Evolutionary conservation across 2,113 vertebrate genomes (phyloP).

Genomic region (Neodontobutis hainanensis): DNA sequence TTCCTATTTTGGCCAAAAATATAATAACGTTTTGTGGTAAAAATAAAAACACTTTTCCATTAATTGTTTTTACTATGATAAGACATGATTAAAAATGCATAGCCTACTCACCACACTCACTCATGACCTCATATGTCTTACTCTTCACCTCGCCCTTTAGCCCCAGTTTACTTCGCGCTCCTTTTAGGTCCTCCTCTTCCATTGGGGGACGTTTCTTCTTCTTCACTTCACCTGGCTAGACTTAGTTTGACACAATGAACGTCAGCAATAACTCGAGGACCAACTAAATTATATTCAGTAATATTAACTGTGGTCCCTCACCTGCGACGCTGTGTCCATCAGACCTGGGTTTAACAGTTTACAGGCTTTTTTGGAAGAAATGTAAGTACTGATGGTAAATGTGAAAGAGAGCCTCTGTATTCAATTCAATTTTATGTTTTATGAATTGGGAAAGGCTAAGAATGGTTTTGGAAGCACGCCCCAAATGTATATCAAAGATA

Average conservation of each 20-base stretch:
- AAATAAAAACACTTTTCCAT: too few relatives aligned
- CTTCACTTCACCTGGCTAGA: conserved; percentile 82
- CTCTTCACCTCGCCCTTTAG: conserved; percentile 92
- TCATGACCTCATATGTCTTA: conserved; percentile 98
- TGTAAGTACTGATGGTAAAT: neutral
- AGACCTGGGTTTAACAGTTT: neutral
- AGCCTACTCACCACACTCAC: conserved; percentile 86
- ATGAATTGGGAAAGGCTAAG: too few relatives aligned
- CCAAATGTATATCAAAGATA: too few relatives aligned
- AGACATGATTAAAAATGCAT: neutral
- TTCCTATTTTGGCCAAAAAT: too few relatives aligned
- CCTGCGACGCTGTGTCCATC: conserved; percentile 86
- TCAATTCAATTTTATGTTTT: too few relatives aligned
- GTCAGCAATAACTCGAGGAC: too few relatives aligned
- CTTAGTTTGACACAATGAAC: neutral
- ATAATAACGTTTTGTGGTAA: too few relatives aligned
- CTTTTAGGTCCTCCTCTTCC: conserved; percentile 96
- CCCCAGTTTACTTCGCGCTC: conserved; percentile 88
- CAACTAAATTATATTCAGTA: too few relatives aligned
- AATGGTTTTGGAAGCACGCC: too few relatives aligned
- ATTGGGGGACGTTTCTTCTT: conserved; percentile 94
- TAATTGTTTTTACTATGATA: too few relatives aligned
- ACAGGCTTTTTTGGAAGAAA: neutral
- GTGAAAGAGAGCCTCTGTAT: neutral
- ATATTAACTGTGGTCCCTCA: conserved; percentile 52